These are phyloP conservation scores for Hedychridium roseum DNA, from an alignment of 2,888 invertebrate genomes.

Conservation along the genomic window DNA sequence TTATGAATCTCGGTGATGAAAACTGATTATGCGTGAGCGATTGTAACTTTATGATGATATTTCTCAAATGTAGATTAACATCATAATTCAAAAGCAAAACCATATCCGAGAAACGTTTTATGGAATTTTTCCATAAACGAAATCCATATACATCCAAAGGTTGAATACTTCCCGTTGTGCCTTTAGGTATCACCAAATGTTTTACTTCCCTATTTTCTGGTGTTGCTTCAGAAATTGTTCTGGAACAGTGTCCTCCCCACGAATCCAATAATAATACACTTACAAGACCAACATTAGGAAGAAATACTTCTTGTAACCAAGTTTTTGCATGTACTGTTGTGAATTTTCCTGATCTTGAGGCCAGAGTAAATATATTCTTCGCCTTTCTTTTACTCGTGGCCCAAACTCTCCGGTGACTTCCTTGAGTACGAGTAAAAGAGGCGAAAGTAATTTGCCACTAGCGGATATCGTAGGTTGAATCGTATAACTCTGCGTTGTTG, in stretches of 20 bases:
- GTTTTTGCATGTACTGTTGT: no score
- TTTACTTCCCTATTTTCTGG: neutral
- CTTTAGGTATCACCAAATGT: slow-evolving; percentile 4
- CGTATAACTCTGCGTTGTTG: no score
- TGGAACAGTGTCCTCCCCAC: neutral
- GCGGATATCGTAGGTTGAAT: slow-evolving; percentile 15
- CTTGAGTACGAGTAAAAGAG: slow-evolving; percentile 13
- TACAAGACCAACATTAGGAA: neutral
- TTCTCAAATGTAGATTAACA: slow-evolving; percentile 23
- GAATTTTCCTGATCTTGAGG: no score
- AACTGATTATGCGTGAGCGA: slow-evolving; percentile 21
- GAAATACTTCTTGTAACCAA: no score
- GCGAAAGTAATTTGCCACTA: slow-evolving; percentile 16
- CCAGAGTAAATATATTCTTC: no score
- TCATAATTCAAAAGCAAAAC: slow-evolving; percentile 11
- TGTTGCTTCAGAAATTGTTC: neutral
- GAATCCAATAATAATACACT: neutral
- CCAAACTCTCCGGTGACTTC: slow-evolving; percentile 9
- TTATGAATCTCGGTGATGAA: slow-evolving; percentile 17
- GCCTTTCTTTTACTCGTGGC: no score
- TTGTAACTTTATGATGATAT: slow-evolving; percentile 20
- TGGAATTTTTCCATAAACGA: slow-evolving; percentile 21
- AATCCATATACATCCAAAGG: slow-evolving; percentile 21
- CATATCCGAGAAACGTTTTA: slow-evolving; percentile 19
- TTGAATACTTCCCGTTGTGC: slow-evolving; percentile 17